A percentile compares a stretch with the other conserved stretches of the same genome.
Evolutionary conservation across 1,140 invertebrate species (phyloP).

Genomic region (Atopsyche davidsoni): DNA sequence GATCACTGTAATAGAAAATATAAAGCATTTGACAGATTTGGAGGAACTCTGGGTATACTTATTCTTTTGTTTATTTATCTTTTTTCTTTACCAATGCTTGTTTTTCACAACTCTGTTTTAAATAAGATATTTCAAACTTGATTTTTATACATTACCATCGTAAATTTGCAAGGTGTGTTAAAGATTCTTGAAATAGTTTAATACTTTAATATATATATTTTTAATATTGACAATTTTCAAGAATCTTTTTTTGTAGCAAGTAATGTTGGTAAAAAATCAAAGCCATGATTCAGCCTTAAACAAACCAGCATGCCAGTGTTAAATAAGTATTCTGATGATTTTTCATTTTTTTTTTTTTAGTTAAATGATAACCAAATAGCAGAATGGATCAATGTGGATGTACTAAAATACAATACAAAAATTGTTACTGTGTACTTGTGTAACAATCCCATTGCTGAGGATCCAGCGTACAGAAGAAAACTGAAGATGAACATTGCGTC

Average conservation of each 20-base stretch:
- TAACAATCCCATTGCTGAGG: slow-evolving; percentile 80
- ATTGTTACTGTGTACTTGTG: slow-evolving; percentile 91
- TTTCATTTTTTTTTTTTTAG: slow-evolving; percentile 52
- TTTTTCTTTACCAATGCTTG: slow-evolving; percentile 8
- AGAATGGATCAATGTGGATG: slow-evolving; percentile 80
- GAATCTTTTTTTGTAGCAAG: too few relatives aligned
- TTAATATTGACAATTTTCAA: background rate
- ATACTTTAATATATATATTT: slow-evolving; percentile 5
- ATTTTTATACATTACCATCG: too few relatives aligned
- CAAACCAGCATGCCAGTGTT: too few relatives aligned
- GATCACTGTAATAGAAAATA: slow-evolving; percentile 75
- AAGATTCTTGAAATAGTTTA: too few relatives aligned
- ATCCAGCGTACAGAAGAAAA: slow-evolving; percentile 86
- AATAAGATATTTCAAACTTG: too few relatives aligned
- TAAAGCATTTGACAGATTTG: slow-evolving; percentile 67
- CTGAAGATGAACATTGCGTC: slow-evolving; percentile 82
- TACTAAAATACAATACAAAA: slow-evolving; percentile 66
- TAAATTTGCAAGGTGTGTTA: too few relatives aligned
- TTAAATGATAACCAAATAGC: slow-evolving; percentile 88
- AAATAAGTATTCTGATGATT: background rate
- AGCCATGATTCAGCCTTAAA: too few relatives aligned
- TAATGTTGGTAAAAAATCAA: too few relatives aligned
- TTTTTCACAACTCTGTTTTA: too few relatives aligned
- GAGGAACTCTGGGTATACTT: slow-evolving; percentile 89
- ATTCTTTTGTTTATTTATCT: slow-evolving; percentile 2